Conservation (phyloP, 2,888 invertebrate species). For the Netelia virgata region DNA sequence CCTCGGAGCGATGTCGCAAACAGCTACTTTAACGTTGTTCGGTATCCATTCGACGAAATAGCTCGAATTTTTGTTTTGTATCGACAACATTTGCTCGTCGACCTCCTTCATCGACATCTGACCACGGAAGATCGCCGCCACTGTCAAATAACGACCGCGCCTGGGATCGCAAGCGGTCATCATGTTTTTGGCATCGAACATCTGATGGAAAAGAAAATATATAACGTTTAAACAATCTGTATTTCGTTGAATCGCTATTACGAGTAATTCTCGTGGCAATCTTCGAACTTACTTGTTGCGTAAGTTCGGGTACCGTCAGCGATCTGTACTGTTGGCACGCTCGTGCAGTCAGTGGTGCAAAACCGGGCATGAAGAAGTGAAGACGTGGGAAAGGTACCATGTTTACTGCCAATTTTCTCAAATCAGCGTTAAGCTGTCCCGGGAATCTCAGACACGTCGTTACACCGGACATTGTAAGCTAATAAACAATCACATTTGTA, state of each 20-base stretch:
- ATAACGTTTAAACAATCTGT: no score
- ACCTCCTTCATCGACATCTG: slow-evolving; percentile 92
- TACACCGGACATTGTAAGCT: slow-evolving; percentile 93
- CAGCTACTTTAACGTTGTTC: slow-evolving; percentile 92
- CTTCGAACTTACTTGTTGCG: slow-evolving; percentile 86
- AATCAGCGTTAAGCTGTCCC: slow-evolving; percentile 96
- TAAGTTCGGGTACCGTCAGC: slow-evolving; percentile 90
- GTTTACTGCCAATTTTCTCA: slow-evolving; percentile 96
- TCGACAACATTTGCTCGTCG: slow-evolving; percentile 90
- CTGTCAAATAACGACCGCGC: slow-evolving; percentile 90
- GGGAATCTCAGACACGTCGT: slow-evolving; percentile 97
- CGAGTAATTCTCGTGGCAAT: no score
- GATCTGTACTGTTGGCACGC: slow-evolving; percentile 90
- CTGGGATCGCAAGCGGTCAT: slow-evolving; percentile 92
- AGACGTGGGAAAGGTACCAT: slow-evolving; percentile 98
- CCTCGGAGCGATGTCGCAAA: slow-evolving; percentile 92
- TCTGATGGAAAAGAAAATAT: slow-evolving; percentile 82
- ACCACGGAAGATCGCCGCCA: slow-evolving; percentile 90
- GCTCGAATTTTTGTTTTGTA: slow-evolving; percentile 88
- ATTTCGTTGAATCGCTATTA: no score
- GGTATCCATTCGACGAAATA: slow-evolving; percentile 92
- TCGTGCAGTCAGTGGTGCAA: slow-evolving; percentile 91
- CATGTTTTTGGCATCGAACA: slow-evolving; percentile 92
- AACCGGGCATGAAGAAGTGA: slow-evolving; percentile 95
- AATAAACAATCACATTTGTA: not conserved